Evolutionary conservation across 2,888 invertebrate genomes (phyloP), one percentile per base, ranked within the genome.

Genomic region (Eretmocerus hayati): DNA sequence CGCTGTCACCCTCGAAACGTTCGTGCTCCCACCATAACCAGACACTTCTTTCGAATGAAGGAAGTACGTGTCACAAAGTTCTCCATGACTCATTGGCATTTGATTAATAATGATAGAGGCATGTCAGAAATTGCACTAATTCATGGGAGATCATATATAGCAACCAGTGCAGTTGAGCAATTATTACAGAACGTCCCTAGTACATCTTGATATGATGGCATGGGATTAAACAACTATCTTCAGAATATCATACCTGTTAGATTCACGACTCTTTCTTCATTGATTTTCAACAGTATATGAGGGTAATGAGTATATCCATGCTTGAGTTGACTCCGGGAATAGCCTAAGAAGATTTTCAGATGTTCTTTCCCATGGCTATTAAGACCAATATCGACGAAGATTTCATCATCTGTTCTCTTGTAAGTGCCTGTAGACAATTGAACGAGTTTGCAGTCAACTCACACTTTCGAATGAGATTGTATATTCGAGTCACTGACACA

Each of bases 311-410:
- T 79, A 59, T 74, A 81, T 0, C 88, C 87, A 55, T 86, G 78
- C 50, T 75, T 78, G 18, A 79, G 79, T 45, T 77, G 77, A 39
- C 77, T 74, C 36, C 77, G 74, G 36, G 75, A 75, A 41, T 85
- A 72, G 3, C 84, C 81, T 62, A 82, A 71, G 1, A 77, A 76
- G 0, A 81, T 80, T 55, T 84, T 83, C 38, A 85, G 79, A 62
- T 85, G 83, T 56, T 82, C 84, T 39, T 80, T 75, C 0, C 85
- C 83, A 60, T 90, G 84, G 5, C 86, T 81, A 56, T 87, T 83
- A 2, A 90, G 64, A 20, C 81, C 82, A 0, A 87, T 75, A 57
- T 85, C 81, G 5, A 89, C 63, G 8, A 79, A 79, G 52, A 84
- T 83, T 61, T 86, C 83, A 52, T 80, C 76, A 0, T 80, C 80